Evolutionary conservation across 2,888 invertebrate species (phyloP).

Genomic region (Clusia tigrina): DNA sequence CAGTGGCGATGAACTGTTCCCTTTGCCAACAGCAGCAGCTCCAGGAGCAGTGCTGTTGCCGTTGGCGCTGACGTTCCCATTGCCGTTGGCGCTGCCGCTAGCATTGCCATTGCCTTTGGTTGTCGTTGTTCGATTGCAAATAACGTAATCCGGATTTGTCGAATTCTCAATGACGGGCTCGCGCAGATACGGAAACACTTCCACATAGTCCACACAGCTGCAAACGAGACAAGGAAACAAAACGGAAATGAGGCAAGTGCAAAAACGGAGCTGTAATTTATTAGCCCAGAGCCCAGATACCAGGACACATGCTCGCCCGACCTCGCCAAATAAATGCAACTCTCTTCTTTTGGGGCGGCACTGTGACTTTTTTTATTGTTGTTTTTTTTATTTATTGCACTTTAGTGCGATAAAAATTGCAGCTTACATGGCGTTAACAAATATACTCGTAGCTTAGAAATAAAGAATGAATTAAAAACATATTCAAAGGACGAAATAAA

Average conservation of each 20-base stretch:
- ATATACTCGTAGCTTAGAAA: slow-evolving; percentile 13
- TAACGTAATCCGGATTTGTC: slow-evolving; percentile 56
- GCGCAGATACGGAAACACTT: slow-evolving; percentile 63
- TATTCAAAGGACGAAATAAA: slow-evolving; percentile 15
- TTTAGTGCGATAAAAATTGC: slow-evolving; percentile 48
- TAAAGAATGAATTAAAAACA: slow-evolving; percentile 15
- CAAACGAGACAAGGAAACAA: slow-evolving; percentile 27
- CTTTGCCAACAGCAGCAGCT: slow-evolving; percentile 24
- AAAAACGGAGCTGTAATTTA: slow-evolving; percentile 45
- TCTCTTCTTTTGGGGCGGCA: slow-evolving; percentile 1
- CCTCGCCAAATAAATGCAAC: slow-evolving; percentile 6
- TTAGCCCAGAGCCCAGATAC: too few relatives aligned
- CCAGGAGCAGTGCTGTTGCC: neutral
- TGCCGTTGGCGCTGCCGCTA: slow-evolving; percentile 31
- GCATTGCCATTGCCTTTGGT: slow-evolving; percentile 19
- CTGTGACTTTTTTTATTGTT: slow-evolving; percentile 42
- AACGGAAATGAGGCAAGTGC: slow-evolving; percentile 7
- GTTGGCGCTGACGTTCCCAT: slow-evolving; percentile 16
- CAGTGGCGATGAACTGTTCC: slow-evolving; percentile 32
- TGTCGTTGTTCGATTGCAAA: slow-evolving; percentile 53
- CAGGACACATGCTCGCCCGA: too few relatives aligned
- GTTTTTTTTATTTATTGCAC: neutral
- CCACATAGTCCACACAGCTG: slow-evolving; percentile 63
- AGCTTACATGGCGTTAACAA: slow-evolving; percentile 52
- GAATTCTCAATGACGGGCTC: slow-evolving; percentile 63